phyloP scores from a whole-genome alignment of 2,888 invertebrate genomes.

The Leptopterna dolabrata region DNA sequence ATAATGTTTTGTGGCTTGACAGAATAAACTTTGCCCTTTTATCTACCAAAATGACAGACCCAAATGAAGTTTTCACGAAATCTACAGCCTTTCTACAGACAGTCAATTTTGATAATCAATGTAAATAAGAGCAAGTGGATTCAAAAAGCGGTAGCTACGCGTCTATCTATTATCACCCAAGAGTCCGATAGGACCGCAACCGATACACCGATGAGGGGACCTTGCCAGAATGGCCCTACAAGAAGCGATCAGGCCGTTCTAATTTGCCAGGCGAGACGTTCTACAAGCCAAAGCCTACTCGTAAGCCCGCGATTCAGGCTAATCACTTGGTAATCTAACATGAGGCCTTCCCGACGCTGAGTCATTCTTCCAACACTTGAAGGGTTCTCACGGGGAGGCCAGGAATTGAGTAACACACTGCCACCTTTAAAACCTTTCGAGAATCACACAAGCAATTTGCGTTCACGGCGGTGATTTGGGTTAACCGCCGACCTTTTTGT shows the following conservation, averaged over 20 bases:
- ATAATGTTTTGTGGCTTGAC: no score
- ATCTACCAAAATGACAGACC: no score
- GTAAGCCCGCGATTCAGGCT: constrained; percentile 53
- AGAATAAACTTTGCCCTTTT: no score
- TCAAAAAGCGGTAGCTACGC: background rate
- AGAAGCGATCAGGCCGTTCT: constrained; percentile 20
- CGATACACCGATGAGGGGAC: background rate
- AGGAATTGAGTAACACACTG: constrained; percentile 23
- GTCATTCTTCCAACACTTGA: constrained; percentile 40
- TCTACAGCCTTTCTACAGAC: no score
- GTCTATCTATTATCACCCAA: background rate
- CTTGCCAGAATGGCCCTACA: background rate
- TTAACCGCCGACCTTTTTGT: constrained; percentile 41
- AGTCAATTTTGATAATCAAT: no score
- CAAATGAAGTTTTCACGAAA: no score
- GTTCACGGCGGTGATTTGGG: constrained; percentile 37
- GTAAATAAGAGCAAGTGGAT: background rate
- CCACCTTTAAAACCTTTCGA: constrained; percentile 17
- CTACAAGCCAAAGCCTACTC: constrained; percentile 4
- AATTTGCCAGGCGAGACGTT: constrained; percentile 9
- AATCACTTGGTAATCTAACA: constrained; percentile 51
- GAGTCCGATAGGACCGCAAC: background rate
- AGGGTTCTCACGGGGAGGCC: constrained; percentile 25
- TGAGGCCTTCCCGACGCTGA: constrained; percentile 30
- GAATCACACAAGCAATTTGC: constrained; percentile 31